phyloP scores from a whole-genome alignment of 2,888 invertebrate species.

The Phortica okadai region DNA sequence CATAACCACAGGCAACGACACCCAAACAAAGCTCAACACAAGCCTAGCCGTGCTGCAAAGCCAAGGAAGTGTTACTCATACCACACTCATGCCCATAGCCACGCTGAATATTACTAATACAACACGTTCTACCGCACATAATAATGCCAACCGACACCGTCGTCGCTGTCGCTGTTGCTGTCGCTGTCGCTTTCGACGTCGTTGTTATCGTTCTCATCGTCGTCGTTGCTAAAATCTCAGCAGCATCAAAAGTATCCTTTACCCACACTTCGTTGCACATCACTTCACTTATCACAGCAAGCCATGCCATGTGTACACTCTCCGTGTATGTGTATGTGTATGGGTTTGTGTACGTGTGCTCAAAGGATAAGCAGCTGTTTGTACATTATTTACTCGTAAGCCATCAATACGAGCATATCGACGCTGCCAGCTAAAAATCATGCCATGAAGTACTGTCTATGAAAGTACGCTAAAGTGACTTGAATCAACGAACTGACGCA shows the following conservation, averaged over 20 bases:
- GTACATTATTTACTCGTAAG: slow-evolving; percentile 70
- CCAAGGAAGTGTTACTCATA: too few relatives aligned
- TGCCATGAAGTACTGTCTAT: neutral
- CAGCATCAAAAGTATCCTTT: neutral
- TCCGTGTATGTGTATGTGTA: neutral
- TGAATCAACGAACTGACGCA: neutral
- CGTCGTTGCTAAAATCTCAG: neutral
- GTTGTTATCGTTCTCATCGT: too few relatives aligned
- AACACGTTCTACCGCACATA: slow-evolving; percentile 15
- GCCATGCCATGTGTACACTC: too few relatives aligned
- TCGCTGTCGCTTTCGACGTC: too few relatives aligned
- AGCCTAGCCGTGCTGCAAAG: too few relatives aligned
- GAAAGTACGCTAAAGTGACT: neutral
- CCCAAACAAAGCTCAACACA: neutral
- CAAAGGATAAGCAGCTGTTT: slow-evolving; percentile 67
- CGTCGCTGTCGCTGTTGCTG: neutral
- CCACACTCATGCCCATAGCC: neutral
- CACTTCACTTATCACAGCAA: neutral
- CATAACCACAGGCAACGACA: neutral
- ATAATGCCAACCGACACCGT: neutral
- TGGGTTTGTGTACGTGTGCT: slow-evolving; percentile 34
- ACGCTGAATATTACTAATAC: neutral
- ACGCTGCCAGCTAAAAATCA: slow-evolving; percentile 28
- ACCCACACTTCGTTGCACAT: neutral
- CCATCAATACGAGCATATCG: slow-evolving; percentile 59